Conservation (phyloP, 2,113 vertebrate species). For the Platanista minor region DNA sequence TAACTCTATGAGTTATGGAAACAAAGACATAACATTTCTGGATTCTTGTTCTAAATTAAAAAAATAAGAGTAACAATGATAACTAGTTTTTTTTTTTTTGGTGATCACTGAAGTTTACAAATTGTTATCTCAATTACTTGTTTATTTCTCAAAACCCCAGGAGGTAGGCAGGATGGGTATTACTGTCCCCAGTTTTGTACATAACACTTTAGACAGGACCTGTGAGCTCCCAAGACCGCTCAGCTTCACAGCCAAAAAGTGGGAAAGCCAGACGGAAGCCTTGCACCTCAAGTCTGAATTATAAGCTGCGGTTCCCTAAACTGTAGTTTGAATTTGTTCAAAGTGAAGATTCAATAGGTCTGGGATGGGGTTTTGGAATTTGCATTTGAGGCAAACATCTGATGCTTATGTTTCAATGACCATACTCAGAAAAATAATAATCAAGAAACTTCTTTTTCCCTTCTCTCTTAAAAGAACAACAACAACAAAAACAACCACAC, state of each 20-base stretch:
- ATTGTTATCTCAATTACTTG: neutral
- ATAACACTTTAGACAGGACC: neutral
- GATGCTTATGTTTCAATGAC: slow-evolving; percentile 1
- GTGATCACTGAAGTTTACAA: neutral
- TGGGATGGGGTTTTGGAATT: neutral
- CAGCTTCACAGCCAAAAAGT: neutral
- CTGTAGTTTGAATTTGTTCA: slow-evolving; percentile 21
- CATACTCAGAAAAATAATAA: neutral
- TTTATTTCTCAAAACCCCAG: neutral
- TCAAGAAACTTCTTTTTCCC: slow-evolving; percentile 14
- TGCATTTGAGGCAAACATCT: slow-evolving; percentile 10
- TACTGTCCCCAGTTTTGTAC: neutral
- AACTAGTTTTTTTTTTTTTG: neutral
- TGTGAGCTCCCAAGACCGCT: neutral
- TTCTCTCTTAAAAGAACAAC: neutral
- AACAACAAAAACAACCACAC: no score
- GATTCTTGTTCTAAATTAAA: neutral
- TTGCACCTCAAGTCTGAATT: neutral
- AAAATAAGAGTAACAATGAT: neutral
- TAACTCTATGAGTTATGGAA: neutral
- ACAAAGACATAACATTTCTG: neutral
- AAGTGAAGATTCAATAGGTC: neutral
- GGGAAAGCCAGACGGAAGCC: neutral
- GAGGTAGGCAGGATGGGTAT: neutral
- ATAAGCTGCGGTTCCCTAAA: neutral